These are phyloP conservation scores for Thripadectes ignobilis DNA, from an alignment of 2,797 vertebrate genomes.

Conservation along the genomic window DNA sequence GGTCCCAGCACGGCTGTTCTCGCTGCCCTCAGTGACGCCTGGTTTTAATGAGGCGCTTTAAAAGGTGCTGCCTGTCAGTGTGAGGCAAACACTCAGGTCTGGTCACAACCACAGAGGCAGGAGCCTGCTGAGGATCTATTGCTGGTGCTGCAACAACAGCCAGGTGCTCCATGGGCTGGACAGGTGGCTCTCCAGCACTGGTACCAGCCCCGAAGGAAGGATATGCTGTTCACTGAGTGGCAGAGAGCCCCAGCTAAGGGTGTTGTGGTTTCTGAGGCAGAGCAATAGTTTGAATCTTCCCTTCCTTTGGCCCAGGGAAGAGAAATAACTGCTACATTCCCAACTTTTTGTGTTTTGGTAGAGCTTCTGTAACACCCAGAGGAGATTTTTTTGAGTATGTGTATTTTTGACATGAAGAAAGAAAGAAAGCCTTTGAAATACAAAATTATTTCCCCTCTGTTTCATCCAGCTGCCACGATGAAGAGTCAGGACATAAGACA, in stretches of 20 bases:
- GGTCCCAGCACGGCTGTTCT: not conserved
- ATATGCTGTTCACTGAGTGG: not conserved
- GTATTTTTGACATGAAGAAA: not conserved
- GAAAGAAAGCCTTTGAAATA: not conserved
- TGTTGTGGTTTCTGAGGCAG: not conserved
- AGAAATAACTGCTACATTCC: fast-evolving
- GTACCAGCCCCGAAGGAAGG: not conserved
- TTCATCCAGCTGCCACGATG: not conserved
- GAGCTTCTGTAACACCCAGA: not conserved
- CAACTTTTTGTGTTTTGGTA: not conserved
- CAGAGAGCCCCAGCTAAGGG: not conserved
- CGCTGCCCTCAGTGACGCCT: not conserved
- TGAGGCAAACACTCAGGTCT: not conserved
- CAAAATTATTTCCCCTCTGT: not conserved
- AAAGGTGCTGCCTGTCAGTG: not conserved
- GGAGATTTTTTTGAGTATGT: not conserved
- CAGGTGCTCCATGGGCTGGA: not conserved
- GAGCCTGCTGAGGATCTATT: not conserved
- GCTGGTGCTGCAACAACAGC: not conserved
- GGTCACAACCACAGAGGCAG: not conserved
- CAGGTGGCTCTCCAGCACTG: not conserved
- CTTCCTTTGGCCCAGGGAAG: not conserved
- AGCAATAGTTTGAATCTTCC: not conserved
- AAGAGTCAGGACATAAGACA: not conserved
- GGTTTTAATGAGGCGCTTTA: not conserved